phyloP scores from a whole-genome alignment of 2,113 vertebrate species.

The Prionailurus bengalensis region DNA sequence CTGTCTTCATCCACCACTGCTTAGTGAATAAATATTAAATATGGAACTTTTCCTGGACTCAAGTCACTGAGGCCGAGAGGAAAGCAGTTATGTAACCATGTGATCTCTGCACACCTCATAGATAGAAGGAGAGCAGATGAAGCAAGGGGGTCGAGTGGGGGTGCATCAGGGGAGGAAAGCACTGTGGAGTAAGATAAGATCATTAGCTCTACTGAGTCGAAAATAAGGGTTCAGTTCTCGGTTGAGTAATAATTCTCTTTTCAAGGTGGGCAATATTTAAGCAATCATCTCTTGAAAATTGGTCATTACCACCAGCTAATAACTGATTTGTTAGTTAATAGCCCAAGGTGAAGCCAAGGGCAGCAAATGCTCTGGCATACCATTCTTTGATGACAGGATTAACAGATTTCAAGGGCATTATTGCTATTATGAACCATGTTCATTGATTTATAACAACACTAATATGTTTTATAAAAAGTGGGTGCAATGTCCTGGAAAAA shows the following conservation, averaged over 20 bases:
- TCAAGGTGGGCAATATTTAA: slow-evolving; percentile 91
- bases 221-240: slow-evolving; percentile 89
- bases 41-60: slow-evolving; percentile 87
- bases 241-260: slow-evolving; percentile 91
- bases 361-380: slow-evolving; percentile 85
- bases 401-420: slow-evolving; percentile 89
- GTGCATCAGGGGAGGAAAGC: not conserved
- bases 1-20: slow-evolving; percentile 88
- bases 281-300: slow-evolving; percentile 91
- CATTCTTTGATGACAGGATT: slow-evolving; percentile 83
- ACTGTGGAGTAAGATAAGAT: slow-evolving; percentile 84
- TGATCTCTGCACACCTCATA: slow-evolving; percentile 51
- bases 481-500: slow-evolving; percentile 85
- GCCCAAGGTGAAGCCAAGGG: slow-evolving; percentile 90
- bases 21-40: slow-evolving; percentile 90
- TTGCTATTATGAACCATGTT: slow-evolving; percentile 89
- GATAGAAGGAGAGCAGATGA: not conserved
- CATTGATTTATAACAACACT: slow-evolving; percentile 91
- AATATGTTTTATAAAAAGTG: slow-evolving; percentile 87
- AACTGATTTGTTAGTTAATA: slow-evolving; percentile 92
- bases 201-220: slow-evolving; percentile 89
- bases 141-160: not conserved
- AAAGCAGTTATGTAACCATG: slow-evolving; percentile 73
- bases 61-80: slow-evolving; percentile 81
- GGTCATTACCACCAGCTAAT: slow-evolving; percentile 92